Base-by-base conservation (phyloP, 2,797 vertebrate species). In the Sebastolobus altivelis region DNA sequence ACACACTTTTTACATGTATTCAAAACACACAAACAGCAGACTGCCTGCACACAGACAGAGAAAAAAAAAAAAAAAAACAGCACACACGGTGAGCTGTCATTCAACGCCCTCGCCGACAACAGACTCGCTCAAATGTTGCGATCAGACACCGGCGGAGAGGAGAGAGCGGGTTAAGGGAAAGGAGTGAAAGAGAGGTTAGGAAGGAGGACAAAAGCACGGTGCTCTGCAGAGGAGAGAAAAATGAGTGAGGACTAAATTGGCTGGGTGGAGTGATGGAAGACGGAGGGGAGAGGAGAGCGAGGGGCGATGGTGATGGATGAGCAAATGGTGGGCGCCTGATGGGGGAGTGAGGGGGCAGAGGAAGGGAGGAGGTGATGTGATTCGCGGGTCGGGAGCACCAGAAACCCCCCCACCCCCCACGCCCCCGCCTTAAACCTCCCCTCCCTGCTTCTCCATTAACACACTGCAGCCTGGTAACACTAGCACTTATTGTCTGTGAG, bases 251-350 rank as follows among this genome's bases (percentile, higher is more conserved):
- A 72, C 89, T 93, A 94, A 94, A 95, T 94, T 94, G 93, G 85
- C 63, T 82, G 91, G 93, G 89, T 86, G 91, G 92, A 90, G 91
- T 79, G 90, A 92, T 84, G 89, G 93, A 92, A 93, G 92, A 94
- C 75, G 76, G 90, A 94, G 88, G 72, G 77, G 91, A 91, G 88
- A 89, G 81, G 79, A 82, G 91, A 91, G 84, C 62, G 65, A 72
- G 91, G 84, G 89, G 78, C 25, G 89, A 94, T 94, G 87, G 93
- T 94, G 94, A 96, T 94, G 92, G 94, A 96, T 95, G 93, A 93
- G 92, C 89, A 91, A 93, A 94, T 93, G 93, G 92, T 85, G 80
- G 85, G 82, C 4, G 79, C 38, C 63, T 88, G 93, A 93, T 85
- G 84, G 91, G 75, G 84, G 68, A 61, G 33, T 8, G 70, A 59